Evolutionary conservation across 2,113 vertebrate species (phyloP).

Genomic region (Psephotus haematonotus): DNA sequence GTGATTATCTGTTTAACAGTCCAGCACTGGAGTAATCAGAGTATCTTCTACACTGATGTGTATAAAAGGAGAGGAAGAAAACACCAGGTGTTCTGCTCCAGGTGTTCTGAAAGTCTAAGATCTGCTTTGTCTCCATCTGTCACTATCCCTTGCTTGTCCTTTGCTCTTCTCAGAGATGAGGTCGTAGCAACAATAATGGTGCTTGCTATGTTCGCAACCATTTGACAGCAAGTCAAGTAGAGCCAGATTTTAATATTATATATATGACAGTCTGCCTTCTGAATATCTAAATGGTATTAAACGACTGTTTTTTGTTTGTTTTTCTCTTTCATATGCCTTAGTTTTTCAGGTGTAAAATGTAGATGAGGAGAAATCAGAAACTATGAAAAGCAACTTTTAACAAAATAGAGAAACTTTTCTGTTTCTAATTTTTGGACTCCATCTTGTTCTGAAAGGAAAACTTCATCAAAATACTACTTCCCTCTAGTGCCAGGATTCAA

Average conservation of each 20-base stretch:
- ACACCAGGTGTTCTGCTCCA: not conserved
- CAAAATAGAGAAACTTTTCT: not conserved
- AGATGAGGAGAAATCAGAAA: not conserved
- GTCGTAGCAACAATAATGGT: not conserved
- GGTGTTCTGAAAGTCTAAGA: not conserved
- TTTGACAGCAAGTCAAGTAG: not conserved
- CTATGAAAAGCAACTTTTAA: not conserved
- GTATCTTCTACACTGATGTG: not conserved
- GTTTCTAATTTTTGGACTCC: not conserved
- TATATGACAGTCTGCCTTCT: not conserved
- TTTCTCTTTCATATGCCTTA: not conserved
- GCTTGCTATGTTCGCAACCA: not conserved
- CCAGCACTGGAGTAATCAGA: not conserved
- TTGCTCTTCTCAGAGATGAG: not conserved
- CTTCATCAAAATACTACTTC: not conserved
- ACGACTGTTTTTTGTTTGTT: not conserved
- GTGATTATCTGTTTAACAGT: not conserved
- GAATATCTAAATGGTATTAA: not conserved
- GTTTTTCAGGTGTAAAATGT: not conserved
- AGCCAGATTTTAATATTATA: not conserved
- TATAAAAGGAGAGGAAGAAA: not conserved
- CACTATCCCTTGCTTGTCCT: not conserved
- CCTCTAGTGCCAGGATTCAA: not conserved
- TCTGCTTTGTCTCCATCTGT: not conserved
- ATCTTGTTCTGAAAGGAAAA: not conserved